These are phyloP conservation scores for Teleopsis dalmanni DNA, from an alignment of 1,140 invertebrate genomes.

Conservation along the genomic window DNA sequence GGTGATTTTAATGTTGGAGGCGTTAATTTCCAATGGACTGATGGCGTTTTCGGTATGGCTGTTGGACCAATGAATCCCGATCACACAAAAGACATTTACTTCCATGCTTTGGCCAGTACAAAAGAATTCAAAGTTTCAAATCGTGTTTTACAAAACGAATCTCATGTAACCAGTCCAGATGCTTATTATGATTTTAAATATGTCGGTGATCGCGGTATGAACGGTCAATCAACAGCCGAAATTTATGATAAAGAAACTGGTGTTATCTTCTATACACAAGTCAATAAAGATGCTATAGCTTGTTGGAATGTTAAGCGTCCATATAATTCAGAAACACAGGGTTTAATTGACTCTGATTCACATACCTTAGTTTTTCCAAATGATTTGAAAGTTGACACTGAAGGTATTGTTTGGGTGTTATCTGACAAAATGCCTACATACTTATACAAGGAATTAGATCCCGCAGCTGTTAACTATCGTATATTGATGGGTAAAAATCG, in stretches of 20 bases:
- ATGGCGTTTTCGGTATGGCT: conserved; percentile 64
- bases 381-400: conserved; percentile 54
- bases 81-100: conserved; percentile 60
- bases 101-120: conserved; percentile 66
- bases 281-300: conserved; percentile 52
- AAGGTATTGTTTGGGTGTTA: conserved; percentile 58
- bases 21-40: conserved; percentile 69
- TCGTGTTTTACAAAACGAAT: conserved; percentile 61
- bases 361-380: conserved; percentile 61
- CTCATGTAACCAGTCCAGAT: conserved; percentile 48
- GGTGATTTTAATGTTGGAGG: conserved; percentile 64
- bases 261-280: conserved; percentile 67
- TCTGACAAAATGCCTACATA: conserved; percentile 59
- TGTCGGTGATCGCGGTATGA: conserved; percentile 61
- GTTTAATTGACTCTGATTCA: conserved; percentile 56
- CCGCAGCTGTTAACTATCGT: conserved; percentile 55
- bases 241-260: conserved; percentile 61
- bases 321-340: conserved; percentile 58
- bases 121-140: conserved; percentile 68
- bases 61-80: conserved; percentile 52
- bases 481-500: conserved; percentile 51
- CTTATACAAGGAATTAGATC: conserved; percentile 51
- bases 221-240: conserved; percentile 65
- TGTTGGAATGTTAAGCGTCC: conserved; percentile 65
- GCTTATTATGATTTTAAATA: conserved; percentile 62